Percentiles rank a stretch among this genome's conserved stretches.
Conservation (phyloP, 2,888 invertebrate species). For the Orthosia gothica region DNA sequence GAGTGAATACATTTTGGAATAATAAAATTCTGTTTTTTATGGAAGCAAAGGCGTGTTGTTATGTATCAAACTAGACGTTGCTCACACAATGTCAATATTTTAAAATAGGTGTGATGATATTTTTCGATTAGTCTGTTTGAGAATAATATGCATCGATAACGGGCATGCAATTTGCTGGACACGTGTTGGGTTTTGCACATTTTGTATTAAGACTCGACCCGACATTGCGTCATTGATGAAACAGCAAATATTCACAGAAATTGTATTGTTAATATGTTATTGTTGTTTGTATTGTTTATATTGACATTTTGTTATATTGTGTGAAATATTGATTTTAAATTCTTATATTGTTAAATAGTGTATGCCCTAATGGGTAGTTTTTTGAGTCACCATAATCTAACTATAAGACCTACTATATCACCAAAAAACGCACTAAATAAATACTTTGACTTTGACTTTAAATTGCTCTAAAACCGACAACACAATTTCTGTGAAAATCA, state of each 20-base stretch:
- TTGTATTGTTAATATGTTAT: too few species aligned
- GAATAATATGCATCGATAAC: constrained; percentile 2
- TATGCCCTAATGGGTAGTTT: too few species aligned
- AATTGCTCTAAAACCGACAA: too few species aligned
- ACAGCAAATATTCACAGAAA: too few species aligned
- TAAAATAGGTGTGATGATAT: constrained; percentile 57
- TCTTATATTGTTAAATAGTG: too few species aligned
- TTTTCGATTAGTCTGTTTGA: constrained; percentile 60
- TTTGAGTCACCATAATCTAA: too few species aligned
- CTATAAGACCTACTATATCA: too few species aligned
- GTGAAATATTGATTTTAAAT: too few species aligned
- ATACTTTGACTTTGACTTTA: too few species aligned
- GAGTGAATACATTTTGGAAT: constrained; percentile 4
- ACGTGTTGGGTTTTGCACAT: neutral
- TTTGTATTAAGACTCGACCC: neutral
- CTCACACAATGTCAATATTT: constrained; percentile 61
- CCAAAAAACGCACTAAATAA: too few species aligned
- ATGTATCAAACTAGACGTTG: constrained; percentile 46
- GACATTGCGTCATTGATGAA: neutral
- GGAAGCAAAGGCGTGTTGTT: constrained; percentile 15
- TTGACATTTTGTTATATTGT: too few species aligned
- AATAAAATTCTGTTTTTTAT: constrained; percentile 16
- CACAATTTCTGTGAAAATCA: neutral
- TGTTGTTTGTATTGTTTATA: too few species aligned
- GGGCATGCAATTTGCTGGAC: neutral